Percentiles rank a stretch among this genome's conserved stretches.
phyloP scores from a whole-genome alignment of 2,797 vertebrate species.

The Anguilla anguilla region DNA sequence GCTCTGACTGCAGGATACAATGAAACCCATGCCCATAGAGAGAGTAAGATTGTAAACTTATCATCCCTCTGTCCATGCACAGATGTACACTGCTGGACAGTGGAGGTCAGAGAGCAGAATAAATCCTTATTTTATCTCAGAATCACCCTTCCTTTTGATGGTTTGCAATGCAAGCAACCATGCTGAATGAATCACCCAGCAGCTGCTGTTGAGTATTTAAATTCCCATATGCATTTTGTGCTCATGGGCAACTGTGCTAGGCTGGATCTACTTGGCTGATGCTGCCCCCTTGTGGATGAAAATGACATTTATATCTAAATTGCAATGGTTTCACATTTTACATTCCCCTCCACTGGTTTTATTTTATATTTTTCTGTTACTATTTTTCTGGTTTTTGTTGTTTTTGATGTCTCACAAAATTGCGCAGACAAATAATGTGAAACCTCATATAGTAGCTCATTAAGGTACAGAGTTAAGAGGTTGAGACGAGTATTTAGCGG shows the following conservation, averaged over 20 bases:
- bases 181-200: neutral
- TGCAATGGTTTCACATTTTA: neutral
- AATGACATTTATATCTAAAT: neutral
- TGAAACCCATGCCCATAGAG: neutral
- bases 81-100: neutral
- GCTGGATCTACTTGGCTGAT: neutral
- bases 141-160: neutral
- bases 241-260: neutral
- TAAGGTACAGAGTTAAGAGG: too few species aligned
- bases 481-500: too few species aligned
- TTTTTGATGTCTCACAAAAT: too few species aligned
- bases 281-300: constrained; percentile 21
- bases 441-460: too few species aligned
- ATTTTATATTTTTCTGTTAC: too few species aligned
- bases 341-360: neutral
- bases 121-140: neutral
- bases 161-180: neutral
- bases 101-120: neutral
- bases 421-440: too few species aligned
- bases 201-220: neutral
- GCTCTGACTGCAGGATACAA: neutral
- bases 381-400: too few species aligned
- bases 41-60: neutral
- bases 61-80: neutral
- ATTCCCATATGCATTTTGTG: neutral